Evolutionary conservation across 2,113 vertebrate species (phyloP).

Genomic region (Irena cyanogastra): DNA sequence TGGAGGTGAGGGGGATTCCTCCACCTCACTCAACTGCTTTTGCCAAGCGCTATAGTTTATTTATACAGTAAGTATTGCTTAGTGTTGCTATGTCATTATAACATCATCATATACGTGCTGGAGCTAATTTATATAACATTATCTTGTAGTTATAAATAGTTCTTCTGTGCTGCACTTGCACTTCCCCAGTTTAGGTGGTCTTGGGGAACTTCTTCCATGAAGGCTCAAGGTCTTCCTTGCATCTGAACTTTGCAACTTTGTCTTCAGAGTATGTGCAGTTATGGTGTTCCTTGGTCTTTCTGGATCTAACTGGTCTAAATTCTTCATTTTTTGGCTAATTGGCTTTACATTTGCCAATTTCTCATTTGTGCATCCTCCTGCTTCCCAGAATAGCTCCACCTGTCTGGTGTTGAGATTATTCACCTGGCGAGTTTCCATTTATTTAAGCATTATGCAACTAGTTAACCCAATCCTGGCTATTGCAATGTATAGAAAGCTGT

Average conservation of each 20-base stretch:
- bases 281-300: background rate
- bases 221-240: background rate
- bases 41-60: background rate
- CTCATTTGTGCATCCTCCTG: background rate
- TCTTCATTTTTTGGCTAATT: background rate
- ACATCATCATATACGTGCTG: too few relatives aligned
- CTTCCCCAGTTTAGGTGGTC: background rate
- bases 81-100: background rate
- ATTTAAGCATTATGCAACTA: background rate
- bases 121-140: background rate
- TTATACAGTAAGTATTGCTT: background rate
- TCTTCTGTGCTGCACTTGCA: background rate
- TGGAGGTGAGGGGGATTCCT: background rate
- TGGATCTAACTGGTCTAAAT: background rate
- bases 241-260: background rate
- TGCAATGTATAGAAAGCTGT: background rate
- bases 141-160: background rate
- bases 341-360: background rate
- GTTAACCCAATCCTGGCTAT: background rate
- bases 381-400: too few relatives aligned
- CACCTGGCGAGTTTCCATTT: background rate
- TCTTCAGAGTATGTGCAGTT: background rate
- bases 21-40: rapidly evolving
- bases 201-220: background rate
- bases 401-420: background rate